Conservation (phyloP, 64 coral and sea anemone genomes). For the Orbicella faveolata region DNA sequence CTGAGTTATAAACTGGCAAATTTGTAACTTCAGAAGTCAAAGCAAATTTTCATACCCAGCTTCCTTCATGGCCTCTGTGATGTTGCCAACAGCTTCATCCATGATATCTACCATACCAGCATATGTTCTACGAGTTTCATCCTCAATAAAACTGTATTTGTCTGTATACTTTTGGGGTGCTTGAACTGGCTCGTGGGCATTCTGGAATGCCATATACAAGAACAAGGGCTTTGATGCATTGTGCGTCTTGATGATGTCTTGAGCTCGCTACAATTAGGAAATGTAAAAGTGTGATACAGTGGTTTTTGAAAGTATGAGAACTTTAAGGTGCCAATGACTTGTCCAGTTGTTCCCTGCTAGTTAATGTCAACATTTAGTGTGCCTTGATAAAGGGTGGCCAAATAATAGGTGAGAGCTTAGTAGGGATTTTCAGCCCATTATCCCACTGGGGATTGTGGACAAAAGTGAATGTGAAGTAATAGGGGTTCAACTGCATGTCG, state of each 20-base stretch:
- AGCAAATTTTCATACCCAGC: conserved; percentile 1
- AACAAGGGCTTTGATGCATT: conserved; percentile 41
- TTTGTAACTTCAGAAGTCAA: no score
- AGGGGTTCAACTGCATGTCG: no score
- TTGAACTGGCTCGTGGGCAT: conserved; percentile 43
- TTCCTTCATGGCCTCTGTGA: conserved; percentile 20
- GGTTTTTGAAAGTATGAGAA: neutral
- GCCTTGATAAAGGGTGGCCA: no score
- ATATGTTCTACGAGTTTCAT: conserved; percentile 30
- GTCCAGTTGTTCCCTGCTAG: no score
- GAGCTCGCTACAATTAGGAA: conserved; percentile 19
- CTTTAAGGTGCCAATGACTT: neutral
- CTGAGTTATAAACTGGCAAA: neutral
- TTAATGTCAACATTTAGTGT: no score
- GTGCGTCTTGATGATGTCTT: conserved; percentile 26
- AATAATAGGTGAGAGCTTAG: no score
- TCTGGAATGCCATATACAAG: conserved; percentile 59
- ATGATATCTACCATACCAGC: conserved; percentile 30
- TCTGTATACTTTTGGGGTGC: conserved; percentile 42
- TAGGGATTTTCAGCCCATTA: no score
- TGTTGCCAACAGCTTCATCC: conserved; percentile 36
- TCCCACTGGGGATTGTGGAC: no score
- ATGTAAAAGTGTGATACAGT: neutral
- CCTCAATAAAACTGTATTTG: conserved; percentile 45
- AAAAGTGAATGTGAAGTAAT: no score